Percentiles rank a stretch among this genome's conserved stretches.
Evolutionary conservation across 2,888 invertebrate genomes (phyloP).

Genomic region (Bombylius major): DNA sequence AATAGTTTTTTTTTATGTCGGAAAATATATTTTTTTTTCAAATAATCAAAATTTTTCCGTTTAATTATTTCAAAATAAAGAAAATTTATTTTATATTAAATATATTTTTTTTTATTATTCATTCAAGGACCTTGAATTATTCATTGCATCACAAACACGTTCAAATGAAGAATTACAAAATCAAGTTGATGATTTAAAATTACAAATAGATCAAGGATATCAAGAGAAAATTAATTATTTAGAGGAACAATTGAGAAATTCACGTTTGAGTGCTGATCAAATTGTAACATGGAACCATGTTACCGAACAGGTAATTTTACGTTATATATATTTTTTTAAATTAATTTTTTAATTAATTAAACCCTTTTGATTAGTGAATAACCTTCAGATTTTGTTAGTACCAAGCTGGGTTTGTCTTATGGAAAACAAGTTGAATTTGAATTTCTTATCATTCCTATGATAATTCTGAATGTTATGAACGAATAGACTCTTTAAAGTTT

Average conservation of each 20-base stretch:
- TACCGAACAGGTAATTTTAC: slow-evolving; percentile 30
- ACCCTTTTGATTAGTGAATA: too few relatives aligned
- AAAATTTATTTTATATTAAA: background rate
- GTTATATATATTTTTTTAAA: too few relatives aligned
- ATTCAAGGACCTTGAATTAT: slow-evolving; percentile 28
- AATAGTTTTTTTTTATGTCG: background rate
- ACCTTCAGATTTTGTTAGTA: too few relatives aligned
- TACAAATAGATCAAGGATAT: slow-evolving; percentile 29
- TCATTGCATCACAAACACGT: slow-evolving; percentile 26
- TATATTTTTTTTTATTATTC: background rate
- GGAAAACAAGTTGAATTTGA: too few relatives aligned
- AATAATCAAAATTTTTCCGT: too few relatives aligned
- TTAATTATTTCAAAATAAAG: too few relatives aligned
- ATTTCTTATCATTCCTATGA: background rate
- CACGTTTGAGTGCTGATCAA: slow-evolving; percentile 38
- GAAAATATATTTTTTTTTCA: background rate
- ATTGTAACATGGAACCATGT: slow-evolving; percentile 38
- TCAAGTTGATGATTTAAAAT: slow-evolving; percentile 30
- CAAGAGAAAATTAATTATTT: slow-evolving; percentile 27
- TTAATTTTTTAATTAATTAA: too few relatives aligned
- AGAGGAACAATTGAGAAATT: slow-evolving; percentile 40
- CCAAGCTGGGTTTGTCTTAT: too few relatives aligned
- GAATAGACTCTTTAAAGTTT: too few relatives aligned
- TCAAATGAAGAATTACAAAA: slow-evolving; percentile 30
- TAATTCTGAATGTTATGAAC: too few relatives aligned